Conservation (phyloP, 2,113 vertebrate genomes). For the Hippocampus comes region DNA sequence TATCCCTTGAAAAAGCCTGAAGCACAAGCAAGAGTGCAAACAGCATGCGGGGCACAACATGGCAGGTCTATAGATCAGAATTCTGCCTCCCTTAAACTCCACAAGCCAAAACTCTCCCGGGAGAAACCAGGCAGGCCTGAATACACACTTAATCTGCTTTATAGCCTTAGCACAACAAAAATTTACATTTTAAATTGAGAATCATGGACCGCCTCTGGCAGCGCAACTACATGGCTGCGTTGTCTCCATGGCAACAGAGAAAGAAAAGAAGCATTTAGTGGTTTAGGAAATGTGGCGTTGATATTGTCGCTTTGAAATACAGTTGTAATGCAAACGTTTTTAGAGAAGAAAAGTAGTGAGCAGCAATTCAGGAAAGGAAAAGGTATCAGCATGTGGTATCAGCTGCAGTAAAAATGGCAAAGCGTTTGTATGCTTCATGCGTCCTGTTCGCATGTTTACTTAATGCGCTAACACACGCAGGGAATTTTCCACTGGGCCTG, state of each 20-base stretch:
- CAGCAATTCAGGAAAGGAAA: constrained; percentile 23
- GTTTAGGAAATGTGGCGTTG: constrained; percentile 75
- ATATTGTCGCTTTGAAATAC: constrained; percentile 76
- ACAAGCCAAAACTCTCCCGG: constrained; percentile 51
- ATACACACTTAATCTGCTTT: constrained; percentile 74
- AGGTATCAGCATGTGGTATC: constrained; percentile 30
- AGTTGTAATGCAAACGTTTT: constrained; percentile 44
- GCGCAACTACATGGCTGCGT: constrained; percentile 69
- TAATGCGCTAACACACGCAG: constrained; percentile 81
- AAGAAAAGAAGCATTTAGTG: constrained; percentile 74
- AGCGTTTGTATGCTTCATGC: constrained; percentile 32
- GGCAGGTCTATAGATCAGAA: constrained; percentile 74
- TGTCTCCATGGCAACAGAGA: constrained; percentile 87
- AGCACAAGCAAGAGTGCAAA: constrained; percentile 65
- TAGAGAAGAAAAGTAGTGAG: constrained; percentile 50
- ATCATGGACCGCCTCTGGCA: constrained; percentile 72
- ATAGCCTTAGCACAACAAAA: constrained; percentile 72
- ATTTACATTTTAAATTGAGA: constrained; percentile 77
- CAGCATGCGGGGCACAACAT: constrained; percentile 62
- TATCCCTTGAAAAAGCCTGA: constrained; percentile 52
- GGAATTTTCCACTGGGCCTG: constrained; percentile 75
- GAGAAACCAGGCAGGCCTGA: constrained; percentile 59
- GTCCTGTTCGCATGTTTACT: constrained; percentile 83
- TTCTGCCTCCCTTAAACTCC: constrained; percentile 45
- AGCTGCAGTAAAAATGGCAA: constrained; percentile 17